Base-by-base conservation (phyloP, 2,888 invertebrate species). In the Drosophila tanythrix region DNA sequence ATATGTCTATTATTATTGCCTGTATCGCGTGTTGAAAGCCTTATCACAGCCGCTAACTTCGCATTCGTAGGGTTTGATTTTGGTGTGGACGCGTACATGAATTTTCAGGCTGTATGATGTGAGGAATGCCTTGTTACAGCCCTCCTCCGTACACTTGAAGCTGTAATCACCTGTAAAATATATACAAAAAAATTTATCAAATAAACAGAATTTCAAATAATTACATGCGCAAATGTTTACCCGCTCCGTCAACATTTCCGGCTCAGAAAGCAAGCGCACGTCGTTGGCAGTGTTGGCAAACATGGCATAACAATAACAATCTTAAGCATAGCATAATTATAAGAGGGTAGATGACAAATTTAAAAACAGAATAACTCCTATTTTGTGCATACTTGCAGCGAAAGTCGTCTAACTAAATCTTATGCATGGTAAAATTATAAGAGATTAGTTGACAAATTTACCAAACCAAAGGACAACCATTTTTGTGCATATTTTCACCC, bases 81-180 rank as follows among this genome's bases (percentile, higher is more conserved):
- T 98, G 0, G 98, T 98, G 93, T 99, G 99, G 46, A 98, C 98
- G 78, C 98, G 95, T 76, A 98, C 96, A 93, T 99, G 99, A 87
- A 98, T 98, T 94, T 98, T 98, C 78, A 98, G 94, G 94, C 98
- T 98, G 94, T 98, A 98, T 35, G 98, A 98, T 31, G 98, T 98
- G 68, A 99, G 94, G 94, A 99, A 99, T 72, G 97, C 97, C 94
- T 98, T 98, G 72, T 97, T 97, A 93, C 99, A 99, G 81, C 95
- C 95, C 74, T 96, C 95, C 93, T 98, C 96, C 46, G 96, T 95
- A 93, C 98, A 99, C 94, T 97, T 96, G 94, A 98, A 99, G 91
- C 97, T 95, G 94, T 97, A 98, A 94, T 99, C 98, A 90, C 98
- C 98, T 98, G 94, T 2, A 68, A 74, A 29, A 79, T 27, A 3